These are phyloP conservation scores for Hydractinia echinata DNA, from an alignment of 30 jellyfish, hydroid and myxozoan species.

Conservation along the genomic window DNA sequence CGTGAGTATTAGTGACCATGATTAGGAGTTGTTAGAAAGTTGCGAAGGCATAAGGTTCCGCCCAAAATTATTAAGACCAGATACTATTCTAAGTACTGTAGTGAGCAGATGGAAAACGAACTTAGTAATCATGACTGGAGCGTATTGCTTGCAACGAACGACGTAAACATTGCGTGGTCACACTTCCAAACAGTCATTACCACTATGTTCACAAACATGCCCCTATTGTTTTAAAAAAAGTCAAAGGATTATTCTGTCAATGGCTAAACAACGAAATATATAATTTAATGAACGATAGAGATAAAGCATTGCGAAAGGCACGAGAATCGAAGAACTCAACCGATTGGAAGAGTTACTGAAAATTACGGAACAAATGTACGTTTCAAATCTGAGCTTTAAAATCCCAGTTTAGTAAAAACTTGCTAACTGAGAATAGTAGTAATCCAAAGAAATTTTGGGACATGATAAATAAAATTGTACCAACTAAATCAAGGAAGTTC, in stretches of 20 bases:
- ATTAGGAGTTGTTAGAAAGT: too few relatives aligned
- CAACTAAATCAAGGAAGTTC: too few relatives aligned
- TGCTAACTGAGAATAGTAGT: not conserved
- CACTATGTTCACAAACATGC: too few relatives aligned
- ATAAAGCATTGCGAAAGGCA: constrained; percentile 10
- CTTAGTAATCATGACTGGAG: too few relatives aligned
- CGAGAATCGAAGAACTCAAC: constrained; percentile 12
- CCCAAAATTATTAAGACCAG: not conserved
- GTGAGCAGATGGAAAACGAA: not conserved
- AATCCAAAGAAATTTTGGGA: constrained; percentile 8
- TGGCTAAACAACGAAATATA: not conserved
- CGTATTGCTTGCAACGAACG: too few relatives aligned
- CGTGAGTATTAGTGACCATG: too few relatives aligned
- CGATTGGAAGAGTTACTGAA: constrained; percentile 6
- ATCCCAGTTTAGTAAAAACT: constrained; percentile 8
- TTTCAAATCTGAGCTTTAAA: too few relatives aligned
- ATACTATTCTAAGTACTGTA: not conserved
- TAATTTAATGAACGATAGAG: not conserved
- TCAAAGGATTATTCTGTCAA: not conserved
- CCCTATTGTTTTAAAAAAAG: not conserved
- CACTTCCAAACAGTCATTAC: too few relatives aligned
- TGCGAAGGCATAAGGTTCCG: too few relatives aligned
- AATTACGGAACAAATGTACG: constrained; percentile 6
- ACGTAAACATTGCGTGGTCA: too few relatives aligned
- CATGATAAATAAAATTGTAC: not conserved